Evolutionary conservation across 2,797 vertebrate genomes (phyloP).

Genomic region (Muraenolepis orangiensis): DNA sequence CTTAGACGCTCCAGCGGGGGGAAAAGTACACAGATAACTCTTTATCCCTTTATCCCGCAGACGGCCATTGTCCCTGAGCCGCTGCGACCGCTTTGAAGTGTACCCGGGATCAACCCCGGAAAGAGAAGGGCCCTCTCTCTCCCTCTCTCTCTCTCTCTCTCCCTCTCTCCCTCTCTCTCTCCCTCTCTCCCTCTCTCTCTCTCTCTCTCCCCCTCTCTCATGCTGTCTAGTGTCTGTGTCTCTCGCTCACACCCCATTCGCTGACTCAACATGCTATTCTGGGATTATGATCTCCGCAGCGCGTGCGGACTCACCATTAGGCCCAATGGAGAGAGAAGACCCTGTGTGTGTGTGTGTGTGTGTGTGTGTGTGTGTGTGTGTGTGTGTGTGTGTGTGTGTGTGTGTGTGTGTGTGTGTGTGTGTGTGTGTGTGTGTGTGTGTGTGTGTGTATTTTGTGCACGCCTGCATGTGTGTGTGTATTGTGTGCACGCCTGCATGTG

Average conservation of each 20-base stretch:
- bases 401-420: neutral
- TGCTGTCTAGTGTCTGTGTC: slow-evolving; percentile 32
- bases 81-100: slow-evolving; percentile 80
- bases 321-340: neutral
- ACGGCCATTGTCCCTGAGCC: slow-evolving; percentile 77
- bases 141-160: slow-evolving; percentile 18
- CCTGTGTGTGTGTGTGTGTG: neutral
- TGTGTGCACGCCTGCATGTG: too few relatives aligned
- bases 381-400: slow-evolving; percentile 2
- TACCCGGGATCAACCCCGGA: slow-evolving; percentile 53
- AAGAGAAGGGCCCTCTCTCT: slow-evolving; percentile 51
- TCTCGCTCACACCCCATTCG: slow-evolving; percentile 57
- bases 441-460: too few relatives aligned
- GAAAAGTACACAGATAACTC: slow-evolving; percentile 72
- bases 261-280: slow-evolving; percentile 75
- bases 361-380: slow-evolving; percentile 9
- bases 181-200: slow-evolving; percentile 48
- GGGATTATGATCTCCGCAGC: slow-evolving; percentile 82
- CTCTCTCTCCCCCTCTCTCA: slow-evolving; percentile 39
- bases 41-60: slow-evolving; percentile 67
- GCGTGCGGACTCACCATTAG: slow-evolving; percentile 66
- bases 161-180: slow-evolving; percentile 40
- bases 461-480: neutral
- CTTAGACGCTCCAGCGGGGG: slow-evolving; percentile 51
- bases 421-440: neutral